These are phyloP conservation scores for Scaptomyza hsui DNA, from an alignment of 1,140 invertebrate genomes.

Conservation along the genomic window DNA sequence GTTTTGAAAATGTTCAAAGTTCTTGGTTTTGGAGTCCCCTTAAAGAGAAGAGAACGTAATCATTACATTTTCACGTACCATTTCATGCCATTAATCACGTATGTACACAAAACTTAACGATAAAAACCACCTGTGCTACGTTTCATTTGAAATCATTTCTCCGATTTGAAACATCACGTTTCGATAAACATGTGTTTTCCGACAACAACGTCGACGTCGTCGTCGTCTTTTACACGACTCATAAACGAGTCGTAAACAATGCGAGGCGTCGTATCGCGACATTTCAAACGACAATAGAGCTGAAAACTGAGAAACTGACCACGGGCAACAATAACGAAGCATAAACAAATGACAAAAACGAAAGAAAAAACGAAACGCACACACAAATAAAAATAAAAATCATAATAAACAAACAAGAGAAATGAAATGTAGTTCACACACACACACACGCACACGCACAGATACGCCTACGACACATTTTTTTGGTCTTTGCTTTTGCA, in stretches of 20 bases:
- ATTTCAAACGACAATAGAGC: slow-evolving; percentile 25
- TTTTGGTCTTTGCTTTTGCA: not conserved
- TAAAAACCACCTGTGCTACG: not conserved
- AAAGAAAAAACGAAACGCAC: not conserved
- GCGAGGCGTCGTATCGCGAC: slow-evolving; percentile 14
- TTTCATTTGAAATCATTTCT: not conserved
- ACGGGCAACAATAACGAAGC: slow-evolving; percentile 27
- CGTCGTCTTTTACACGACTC: not conserved
- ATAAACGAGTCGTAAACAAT: slow-evolving; percentile 18
- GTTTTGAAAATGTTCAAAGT: no score
- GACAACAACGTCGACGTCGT: not conserved
- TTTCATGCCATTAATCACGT: not conserved
- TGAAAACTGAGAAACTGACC: slow-evolving; percentile 29
- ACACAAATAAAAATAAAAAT: no score
- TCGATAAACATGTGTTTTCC: slow-evolving; percentile 11
- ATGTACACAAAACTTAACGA: not conserved
- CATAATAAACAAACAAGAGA: slow-evolving; percentile 32
- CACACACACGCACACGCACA: not conserved
- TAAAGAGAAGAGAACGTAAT: no score
- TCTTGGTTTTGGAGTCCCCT: no score
- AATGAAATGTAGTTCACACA: slow-evolving; percentile 32
- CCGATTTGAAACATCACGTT: not conserved
- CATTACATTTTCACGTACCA: not conserved
- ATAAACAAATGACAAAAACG: slow-evolving; percentile 25
- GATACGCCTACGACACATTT: slow-evolving; percentile 24